Conservation (phyloP, 2,797 vertebrate species). For the Enteromius thamalakanensis region DNA sequence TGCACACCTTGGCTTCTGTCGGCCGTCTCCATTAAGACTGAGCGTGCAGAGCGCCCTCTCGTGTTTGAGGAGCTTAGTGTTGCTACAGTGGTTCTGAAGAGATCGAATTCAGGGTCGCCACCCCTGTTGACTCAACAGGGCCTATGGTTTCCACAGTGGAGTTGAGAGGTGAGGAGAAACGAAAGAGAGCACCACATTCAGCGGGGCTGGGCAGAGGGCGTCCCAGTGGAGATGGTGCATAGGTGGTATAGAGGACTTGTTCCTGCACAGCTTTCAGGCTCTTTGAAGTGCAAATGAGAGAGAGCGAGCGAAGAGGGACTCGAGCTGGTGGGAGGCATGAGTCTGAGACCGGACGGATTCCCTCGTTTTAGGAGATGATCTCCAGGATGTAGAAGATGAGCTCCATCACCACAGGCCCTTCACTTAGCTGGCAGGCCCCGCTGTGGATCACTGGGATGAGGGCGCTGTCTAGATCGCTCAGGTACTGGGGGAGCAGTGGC, state of each 20-base stretch:
- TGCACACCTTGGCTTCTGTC: conserved; percentile 36
- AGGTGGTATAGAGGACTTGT: conserved; percentile 71
- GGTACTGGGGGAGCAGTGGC: conserved; percentile 91
- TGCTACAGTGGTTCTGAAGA: conserved; percentile 69
- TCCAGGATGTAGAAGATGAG: conserved; percentile 99
- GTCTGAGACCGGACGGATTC: conserved; percentile 17
- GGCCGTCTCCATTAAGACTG: neutral
- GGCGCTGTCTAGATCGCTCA: conserved; percentile 96
- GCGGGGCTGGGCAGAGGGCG: conserved; percentile 29
- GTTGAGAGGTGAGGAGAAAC: conserved; percentile 35
- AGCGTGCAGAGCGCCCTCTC: conserved; percentile 17
- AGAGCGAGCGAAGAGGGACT: neutral
- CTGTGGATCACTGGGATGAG: conserved; percentile 98
- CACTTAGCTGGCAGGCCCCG: conserved; percentile 93
- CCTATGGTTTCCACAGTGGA: conserved; percentile 68
- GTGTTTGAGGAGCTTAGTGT: conserved; percentile 32
- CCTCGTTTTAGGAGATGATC: conserved; percentile 87
- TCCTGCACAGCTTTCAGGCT: conserved; percentile 69
- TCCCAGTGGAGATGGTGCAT: conserved; percentile 69
- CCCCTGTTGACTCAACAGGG: conserved; percentile 39
- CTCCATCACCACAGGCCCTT: conserved; percentile 96
- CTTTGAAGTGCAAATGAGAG: conserved; percentile 69
- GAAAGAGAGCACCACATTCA: conserved; percentile 52
- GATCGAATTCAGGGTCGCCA: conserved; percentile 56
- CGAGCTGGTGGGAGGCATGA: conserved; percentile 19